Percentiles rank a stretch among this genome's conserved stretches.
Conservation (phyloP, 2,113 vertebrate species). For the Collichthys lucidus region DNA sequence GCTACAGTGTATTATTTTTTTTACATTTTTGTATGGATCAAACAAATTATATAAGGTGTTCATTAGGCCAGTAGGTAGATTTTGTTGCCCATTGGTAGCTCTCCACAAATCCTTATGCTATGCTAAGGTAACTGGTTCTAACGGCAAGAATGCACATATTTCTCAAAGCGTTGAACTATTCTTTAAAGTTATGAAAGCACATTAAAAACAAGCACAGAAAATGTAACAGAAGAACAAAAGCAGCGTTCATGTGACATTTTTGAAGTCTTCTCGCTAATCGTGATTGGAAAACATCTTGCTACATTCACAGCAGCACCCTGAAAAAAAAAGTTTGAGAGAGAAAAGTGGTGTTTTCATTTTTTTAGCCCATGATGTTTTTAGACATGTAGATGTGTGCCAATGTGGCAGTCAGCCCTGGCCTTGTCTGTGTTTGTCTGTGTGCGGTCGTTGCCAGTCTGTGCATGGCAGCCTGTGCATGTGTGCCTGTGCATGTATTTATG, state of each 20-base stretch:
- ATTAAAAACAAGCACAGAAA: neutral
- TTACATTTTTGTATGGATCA: neutral
- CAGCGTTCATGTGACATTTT: neutral
- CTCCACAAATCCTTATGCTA: too few species aligned
- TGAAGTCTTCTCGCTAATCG: neutral
- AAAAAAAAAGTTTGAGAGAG: neutral
- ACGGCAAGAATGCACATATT: too few species aligned
- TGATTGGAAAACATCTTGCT: neutral
- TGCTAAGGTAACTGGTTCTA: too few species aligned
- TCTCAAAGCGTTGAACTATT: neutral
- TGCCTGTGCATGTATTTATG: conserved; percentile 30
- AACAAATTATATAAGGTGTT: neutral
- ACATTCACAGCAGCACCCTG: neutral
- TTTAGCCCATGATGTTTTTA: neutral
- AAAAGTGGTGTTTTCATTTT: conserved; percentile 1
- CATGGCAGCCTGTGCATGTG: neutral
- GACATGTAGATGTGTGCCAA: neutral
- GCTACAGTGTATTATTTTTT: neutral
- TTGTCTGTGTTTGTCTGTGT: conserved; percentile 9
- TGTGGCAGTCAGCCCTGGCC: conserved; percentile 1
- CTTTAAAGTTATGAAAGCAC: neutral
- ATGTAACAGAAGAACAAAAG: neutral
- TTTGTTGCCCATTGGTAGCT: too few species aligned
- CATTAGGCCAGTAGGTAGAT: too few species aligned
- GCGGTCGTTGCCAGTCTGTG: conserved; percentile 4